Conservation (phyloP, 92 coral and sea anemone genomes). For the Montipora capitata region DNA sequence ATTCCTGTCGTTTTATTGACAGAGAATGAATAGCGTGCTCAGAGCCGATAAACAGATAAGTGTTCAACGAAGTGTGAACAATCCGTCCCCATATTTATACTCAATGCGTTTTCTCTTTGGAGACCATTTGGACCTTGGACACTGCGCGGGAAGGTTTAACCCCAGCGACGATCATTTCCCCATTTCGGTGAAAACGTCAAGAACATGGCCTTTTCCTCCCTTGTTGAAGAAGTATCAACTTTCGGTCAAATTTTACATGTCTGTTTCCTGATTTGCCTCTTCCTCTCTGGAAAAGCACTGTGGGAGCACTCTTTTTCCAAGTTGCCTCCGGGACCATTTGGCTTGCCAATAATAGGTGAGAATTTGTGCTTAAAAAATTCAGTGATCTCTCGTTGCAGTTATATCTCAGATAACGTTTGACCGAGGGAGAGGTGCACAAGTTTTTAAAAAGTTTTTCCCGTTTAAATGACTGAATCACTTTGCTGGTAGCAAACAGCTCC, state of each 20-base stretch:
- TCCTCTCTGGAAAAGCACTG: slow-evolving; percentile 39
- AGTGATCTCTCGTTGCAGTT: background rate
- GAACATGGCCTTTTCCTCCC: slow-evolving; percentile 3
- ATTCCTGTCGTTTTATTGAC: slow-evolving; percentile 17
- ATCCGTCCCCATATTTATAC: slow-evolving; percentile 45
- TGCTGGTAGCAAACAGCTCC: background rate
- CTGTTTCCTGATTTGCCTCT: slow-evolving; percentile 23
- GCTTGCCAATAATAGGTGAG: slow-evolving; percentile 68
- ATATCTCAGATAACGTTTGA: background rate
- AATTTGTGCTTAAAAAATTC: no score
- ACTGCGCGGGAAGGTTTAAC: background rate
- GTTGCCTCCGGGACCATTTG: slow-evolving; percentile 72
- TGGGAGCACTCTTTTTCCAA: slow-evolving; percentile 42
- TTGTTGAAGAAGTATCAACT: background rate
- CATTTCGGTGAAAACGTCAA: background rate
- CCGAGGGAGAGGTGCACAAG: no score
- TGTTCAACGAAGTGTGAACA: slow-evolving; percentile 43
- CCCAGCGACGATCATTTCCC: background rate
- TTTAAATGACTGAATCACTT: no score
- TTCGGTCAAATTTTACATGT: slow-evolving; percentile 24
- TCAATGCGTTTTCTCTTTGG: slow-evolving; percentile 1
- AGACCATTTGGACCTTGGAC: slow-evolving; percentile 46
- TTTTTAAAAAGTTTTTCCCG: no score
- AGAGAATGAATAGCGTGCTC: slow-evolving; percentile 23
- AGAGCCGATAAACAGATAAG: slow-evolving; percentile 25